These are phyloP conservation scores for Pissodes strobi DNA, from an alignment of 1,140 invertebrate genomes.

Conservation along the genomic window DNA sequence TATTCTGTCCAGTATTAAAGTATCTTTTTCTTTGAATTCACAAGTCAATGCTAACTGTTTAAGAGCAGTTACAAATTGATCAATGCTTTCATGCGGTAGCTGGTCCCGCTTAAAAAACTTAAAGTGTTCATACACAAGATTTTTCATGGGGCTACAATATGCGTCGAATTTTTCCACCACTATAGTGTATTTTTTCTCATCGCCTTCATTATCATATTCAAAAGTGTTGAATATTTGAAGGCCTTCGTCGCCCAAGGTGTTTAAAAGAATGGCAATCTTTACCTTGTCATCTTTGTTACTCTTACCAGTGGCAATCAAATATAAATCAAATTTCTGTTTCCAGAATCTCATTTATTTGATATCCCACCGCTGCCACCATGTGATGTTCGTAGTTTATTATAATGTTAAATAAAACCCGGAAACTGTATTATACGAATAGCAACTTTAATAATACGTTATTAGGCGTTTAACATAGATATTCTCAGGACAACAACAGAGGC, in stretches of 20 bases:
- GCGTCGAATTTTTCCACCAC: slow-evolving; percentile 32
- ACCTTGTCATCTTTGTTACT: too few relatives aligned
- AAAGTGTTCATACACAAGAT: slow-evolving; percentile 37
- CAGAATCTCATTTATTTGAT: too few relatives aligned
- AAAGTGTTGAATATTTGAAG: slow-evolving; percentile 33
- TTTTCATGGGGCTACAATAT: slow-evolving; percentile 34
- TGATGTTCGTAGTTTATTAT: too few relatives aligned
- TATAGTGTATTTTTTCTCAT: slow-evolving; percentile 27
- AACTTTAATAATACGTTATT: too few relatives aligned
- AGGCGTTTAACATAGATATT: too few relatives aligned
- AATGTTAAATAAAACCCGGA: too few relatives aligned
- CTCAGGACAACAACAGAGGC: too few relatives aligned
- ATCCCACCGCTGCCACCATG: too few relatives aligned
- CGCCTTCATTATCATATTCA: slow-evolving; percentile 17
- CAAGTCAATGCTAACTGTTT: slow-evolving; percentile 23
- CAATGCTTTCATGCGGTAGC: slow-evolving; percentile 31
- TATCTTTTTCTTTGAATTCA: slow-evolving; percentile 27
- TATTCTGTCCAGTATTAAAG: slow-evolving; percentile 21
- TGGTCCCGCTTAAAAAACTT: slow-evolving; percentile 39
- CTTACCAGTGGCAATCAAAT: slow-evolving; percentile 17
- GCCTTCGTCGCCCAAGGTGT: slow-evolving; percentile 28
- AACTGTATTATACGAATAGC: too few relatives aligned
- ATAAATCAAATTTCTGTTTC: slow-evolving; percentile 30
- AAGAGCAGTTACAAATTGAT: slow-evolving; percentile 38
- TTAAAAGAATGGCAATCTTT: slow-evolving; percentile 35